A percentile compares a stretch with the other conserved stretches of the same genome.
Evolutionary conservation across 2,113 vertebrate genomes (phyloP).

Genomic region (Ciconia boyciana): DNA sequence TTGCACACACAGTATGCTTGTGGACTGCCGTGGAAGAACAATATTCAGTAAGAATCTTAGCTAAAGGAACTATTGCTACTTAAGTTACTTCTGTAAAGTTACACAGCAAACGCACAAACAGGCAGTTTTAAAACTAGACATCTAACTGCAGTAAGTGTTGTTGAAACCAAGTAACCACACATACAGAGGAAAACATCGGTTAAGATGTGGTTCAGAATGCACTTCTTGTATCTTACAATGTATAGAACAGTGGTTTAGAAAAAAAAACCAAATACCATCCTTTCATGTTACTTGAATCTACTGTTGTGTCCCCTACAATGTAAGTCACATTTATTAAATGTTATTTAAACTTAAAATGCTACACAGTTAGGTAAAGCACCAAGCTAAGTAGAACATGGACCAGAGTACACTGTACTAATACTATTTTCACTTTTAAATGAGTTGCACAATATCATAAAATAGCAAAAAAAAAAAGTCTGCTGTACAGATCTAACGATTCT

Average conservation of each 20-base stretch:
- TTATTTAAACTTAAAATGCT: not conserved
- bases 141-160: not conserved
- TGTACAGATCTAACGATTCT: not conserved
- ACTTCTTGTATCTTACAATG: accelerated
- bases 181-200: not conserved
- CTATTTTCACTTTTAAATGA: not conserved
- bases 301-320: not conserved
- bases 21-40: not conserved
- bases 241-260: not conserved
- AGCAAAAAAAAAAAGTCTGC: not conserved
- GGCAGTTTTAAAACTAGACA: not conserved
- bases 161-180: not conserved
- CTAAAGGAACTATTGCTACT: not conserved
- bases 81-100: not conserved
- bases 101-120: not conserved
- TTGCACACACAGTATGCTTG: accelerated
- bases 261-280: not conserved
- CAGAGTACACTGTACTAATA: not conserved
- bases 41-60: not conserved
- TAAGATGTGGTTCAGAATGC: not conserved
- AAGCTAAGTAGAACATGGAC: not conserved
- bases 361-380: not conserved
- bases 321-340: not conserved
- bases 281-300: not conserved
- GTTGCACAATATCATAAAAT: not conserved